These are phyloP conservation scores for Arctopsyche grandis DNA, from an alignment of 1,140 invertebrate species.

Conservation along the genomic window DNA sequence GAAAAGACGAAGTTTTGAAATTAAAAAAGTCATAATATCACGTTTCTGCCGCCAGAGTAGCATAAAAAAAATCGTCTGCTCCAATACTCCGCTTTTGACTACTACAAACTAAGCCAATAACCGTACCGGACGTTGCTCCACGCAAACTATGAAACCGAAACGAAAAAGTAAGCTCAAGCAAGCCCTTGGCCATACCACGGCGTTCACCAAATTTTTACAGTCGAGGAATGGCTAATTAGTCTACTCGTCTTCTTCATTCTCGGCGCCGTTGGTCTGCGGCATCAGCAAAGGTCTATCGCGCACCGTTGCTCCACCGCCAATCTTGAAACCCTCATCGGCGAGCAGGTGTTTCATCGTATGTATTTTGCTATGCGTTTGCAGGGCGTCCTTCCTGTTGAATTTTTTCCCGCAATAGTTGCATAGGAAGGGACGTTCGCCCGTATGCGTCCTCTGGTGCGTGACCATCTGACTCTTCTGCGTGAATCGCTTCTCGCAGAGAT, in stretches of 20 bases:
- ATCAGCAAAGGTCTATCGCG: slow-evolving; percentile 39
- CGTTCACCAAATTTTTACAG: no score
- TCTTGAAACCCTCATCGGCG: slow-evolving; percentile 40
- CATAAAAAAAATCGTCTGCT: no score
- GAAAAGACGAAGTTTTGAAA: no score
- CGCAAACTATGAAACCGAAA: no score
- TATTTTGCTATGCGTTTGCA: slow-evolving; percentile 53
- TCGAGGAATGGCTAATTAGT: no score
- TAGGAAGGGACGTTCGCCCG: slow-evolving; percentile 63
- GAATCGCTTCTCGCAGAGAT: slow-evolving; percentile 58
- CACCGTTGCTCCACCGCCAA: slow-evolving; percentile 51
- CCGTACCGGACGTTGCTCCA: no score
- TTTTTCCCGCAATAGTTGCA: slow-evolving; percentile 68
- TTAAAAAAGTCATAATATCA: no score
- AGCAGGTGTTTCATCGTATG: slow-evolving; percentile 50
- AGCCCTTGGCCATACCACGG: no score
- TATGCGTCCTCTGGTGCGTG: slow-evolving; percentile 56
- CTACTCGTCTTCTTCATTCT: neutral
- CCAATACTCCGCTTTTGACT: no score
- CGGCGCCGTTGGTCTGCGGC: neutral
- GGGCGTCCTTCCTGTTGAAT: slow-evolving; percentile 60
- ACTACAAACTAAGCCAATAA: no score
- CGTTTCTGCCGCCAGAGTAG: no score
- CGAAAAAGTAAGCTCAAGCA: no score
- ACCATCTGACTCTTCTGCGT: slow-evolving; percentile 56